A percentile compares a stretch with the other conserved stretches of the same genome.
Conservation (phyloP, 2,888 invertebrate species). For the Idaea biselata region DNA sequence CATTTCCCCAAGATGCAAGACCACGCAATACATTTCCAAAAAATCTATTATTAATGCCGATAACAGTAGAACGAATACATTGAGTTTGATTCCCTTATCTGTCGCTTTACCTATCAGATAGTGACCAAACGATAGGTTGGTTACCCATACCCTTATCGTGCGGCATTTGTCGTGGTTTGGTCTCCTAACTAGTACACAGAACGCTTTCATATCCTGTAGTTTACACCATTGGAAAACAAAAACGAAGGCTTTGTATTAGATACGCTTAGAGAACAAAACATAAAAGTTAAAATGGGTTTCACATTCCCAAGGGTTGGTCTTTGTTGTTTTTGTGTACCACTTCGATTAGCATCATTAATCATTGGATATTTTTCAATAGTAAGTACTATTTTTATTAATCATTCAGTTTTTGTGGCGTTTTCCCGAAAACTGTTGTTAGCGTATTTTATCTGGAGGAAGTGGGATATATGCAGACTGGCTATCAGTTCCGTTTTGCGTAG, state of each 20-base stretch:
- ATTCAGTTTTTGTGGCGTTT: neutral
- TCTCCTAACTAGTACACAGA: neutral
- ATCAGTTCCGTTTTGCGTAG: neutral
- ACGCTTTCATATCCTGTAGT: neutral
- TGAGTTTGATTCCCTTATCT: neutral
- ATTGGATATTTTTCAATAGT: constrained; percentile 68
- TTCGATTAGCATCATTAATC: constrained; percentile 56
- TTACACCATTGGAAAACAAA: neutral
- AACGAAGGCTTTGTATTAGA: neutral
- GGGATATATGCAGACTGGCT: neutral
- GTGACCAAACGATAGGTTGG: neutral
- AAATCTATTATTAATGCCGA: neutral
- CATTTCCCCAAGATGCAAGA: neutral
- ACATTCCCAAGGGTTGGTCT: constrained; percentile 48
- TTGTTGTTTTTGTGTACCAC: constrained; percentile 61
- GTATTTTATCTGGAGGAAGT: neutral
- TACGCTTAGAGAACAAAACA: neutral
- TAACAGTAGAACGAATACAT: neutral
- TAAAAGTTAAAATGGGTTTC: constrained; percentile 30
- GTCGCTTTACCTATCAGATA: neutral
- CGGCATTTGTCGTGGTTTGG: constrained; percentile 2
- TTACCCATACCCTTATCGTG: neutral
- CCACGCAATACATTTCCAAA: neutral
- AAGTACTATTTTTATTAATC: constrained; percentile 36
- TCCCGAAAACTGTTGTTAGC: neutral